Evolutionary conservation across 2,113 vertebrate genomes (phyloP).

Genomic region (Marmota flaviventris): DNA sequence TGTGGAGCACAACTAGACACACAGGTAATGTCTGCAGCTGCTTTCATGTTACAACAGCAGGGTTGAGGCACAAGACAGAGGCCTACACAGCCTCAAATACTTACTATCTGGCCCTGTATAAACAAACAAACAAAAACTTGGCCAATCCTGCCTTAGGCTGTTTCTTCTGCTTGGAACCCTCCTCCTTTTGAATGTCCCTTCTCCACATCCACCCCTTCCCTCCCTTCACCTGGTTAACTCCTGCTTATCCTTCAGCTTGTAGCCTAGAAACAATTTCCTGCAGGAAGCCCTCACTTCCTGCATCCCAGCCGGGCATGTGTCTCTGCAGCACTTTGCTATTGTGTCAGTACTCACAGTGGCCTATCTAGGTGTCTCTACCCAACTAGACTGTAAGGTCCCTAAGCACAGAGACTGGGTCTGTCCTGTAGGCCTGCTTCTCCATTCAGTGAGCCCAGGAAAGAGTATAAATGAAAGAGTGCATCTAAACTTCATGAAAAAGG

Average conservation of each 20-base stretch:
- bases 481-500: conserved; percentile 21
- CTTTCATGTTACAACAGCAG: neutral
- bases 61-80: neutral
- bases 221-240: neutral
- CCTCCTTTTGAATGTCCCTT: neutral
- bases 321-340: neutral
- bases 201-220: neutral
- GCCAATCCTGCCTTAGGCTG: neutral
- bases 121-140: neutral
- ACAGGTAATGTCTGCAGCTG: neutral
- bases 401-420: neutral
- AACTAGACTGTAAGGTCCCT: neutral
- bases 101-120: neutral
- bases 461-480: neutral
- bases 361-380: neutral
- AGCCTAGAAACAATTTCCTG: neutral
- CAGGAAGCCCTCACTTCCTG: neutral
- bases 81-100: neutral
- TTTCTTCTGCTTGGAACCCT: neutral
- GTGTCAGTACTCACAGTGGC: neutral
- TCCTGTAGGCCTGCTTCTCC: neutral
- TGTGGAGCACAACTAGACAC: neutral
- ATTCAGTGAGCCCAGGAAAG: neutral
- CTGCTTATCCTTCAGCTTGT: neutral
- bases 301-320: neutral